Percentiles rank a stretch among this genome's conserved stretches.
phyloP scores from a whole-genome alignment of 2,113 vertebrate genomes.

The Turnix velox region DNA sequence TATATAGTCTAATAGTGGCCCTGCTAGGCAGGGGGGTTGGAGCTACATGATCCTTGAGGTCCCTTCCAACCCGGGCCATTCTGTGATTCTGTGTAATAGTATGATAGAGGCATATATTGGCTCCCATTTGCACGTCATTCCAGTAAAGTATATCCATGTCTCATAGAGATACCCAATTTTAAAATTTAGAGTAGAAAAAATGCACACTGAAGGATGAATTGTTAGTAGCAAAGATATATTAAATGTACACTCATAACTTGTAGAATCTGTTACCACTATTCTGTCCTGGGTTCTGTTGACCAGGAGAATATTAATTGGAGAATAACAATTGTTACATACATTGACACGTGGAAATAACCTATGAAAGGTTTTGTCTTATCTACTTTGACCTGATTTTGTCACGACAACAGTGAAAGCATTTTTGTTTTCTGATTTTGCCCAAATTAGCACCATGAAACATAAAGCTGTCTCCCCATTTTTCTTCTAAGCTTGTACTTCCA shows the following conservation, averaged over 20 bases:
- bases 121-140: neutral
- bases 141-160: neutral
- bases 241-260: neutral
- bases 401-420: neutral
- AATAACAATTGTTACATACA: neutral
- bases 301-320: neutral
- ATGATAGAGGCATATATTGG: neutral
- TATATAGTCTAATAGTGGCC: too few relatives aligned
- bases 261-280: neutral
- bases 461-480: neutral
- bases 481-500: neutral
- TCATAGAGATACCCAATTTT: neutral
- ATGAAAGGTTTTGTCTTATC: neutral
- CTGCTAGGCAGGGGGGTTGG: too few relatives aligned
- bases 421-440: neutral
- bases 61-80: too few relatives aligned
- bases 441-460: neutral
- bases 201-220: neutral
- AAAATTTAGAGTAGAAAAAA: neutral
- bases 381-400: neutral
- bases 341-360: neutral
- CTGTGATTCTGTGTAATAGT: too few relatives aligned
- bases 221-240: accelerated
- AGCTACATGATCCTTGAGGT: too few relatives aligned
- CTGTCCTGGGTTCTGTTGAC: neutral